Percentiles rank a stretch among this genome's conserved stretches.
Conservation (phyloP, 2,888 invertebrate genomes). For the Cybosia mesomella region DNA sequence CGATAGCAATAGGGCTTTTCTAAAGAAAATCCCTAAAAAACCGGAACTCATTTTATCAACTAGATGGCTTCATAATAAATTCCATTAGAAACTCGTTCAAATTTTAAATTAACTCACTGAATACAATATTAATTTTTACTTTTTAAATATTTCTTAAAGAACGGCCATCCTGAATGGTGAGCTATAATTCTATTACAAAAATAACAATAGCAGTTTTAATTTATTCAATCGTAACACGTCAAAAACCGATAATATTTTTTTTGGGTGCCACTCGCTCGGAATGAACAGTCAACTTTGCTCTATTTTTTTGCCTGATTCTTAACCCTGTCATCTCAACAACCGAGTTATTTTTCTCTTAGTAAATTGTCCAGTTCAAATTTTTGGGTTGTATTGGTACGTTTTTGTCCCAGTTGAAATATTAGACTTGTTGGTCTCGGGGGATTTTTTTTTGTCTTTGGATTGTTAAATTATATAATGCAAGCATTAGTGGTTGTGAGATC, state of each 20-base stretch:
- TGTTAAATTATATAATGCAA: slow-evolving; percentile 41
- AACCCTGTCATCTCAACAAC: slow-evolving; percentile 40
- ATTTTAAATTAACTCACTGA: neutral
- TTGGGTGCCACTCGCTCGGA: slow-evolving; percentile 60
- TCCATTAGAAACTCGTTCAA: neutral
- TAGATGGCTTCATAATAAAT: too few relatives aligned
- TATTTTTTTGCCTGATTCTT: slow-evolving; percentile 41
- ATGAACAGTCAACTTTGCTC: slow-evolving; percentile 63
- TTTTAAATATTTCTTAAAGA: slow-evolving; percentile 6
- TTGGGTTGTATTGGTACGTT: slow-evolving; percentile 14
- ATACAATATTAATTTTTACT: neutral
- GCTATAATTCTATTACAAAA: slow-evolving; percentile 28
- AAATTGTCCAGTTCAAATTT: slow-evolving; percentile 19
- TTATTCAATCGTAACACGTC: slow-evolving; percentile 63
- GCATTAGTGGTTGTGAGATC: slow-evolving; percentile 38
- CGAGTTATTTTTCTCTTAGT: slow-evolving; percentile 27
- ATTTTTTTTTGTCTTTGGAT: slow-evolving; percentile 35
- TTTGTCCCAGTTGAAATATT: slow-evolving; percentile 22
- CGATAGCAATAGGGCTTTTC: too few relatives aligned
- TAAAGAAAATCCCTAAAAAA: too few relatives aligned
- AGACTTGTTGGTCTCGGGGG: slow-evolving; percentile 27
- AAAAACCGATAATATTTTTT: slow-evolving; percentile 59
- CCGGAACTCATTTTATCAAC: too few relatives aligned
- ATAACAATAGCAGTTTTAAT: slow-evolving; percentile 60
- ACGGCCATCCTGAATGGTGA: slow-evolving; percentile 4